Conservation (phyloP, 2,888 invertebrate species). For the Tricholauxania praeusta region DNA sequence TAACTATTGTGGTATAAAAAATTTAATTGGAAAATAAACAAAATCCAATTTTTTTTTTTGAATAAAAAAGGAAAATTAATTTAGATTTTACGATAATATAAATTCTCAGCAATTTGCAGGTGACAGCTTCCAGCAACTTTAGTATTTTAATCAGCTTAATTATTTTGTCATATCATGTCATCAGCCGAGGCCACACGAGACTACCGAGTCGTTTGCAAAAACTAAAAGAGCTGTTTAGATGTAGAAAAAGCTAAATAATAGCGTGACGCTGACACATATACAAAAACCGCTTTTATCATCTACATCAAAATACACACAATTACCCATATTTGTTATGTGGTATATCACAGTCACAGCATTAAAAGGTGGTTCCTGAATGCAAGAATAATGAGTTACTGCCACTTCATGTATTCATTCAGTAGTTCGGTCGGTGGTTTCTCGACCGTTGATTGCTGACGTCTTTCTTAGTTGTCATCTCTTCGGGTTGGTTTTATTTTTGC, state of each 20-base stretch:
- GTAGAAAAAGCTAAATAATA: neutral
- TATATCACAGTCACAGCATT: neutral
- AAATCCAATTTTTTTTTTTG: no score
- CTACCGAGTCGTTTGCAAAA: conserved; percentile 7
- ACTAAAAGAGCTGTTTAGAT: neutral
- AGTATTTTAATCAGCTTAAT: neutral
- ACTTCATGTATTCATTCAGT: neutral
- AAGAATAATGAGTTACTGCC: neutral
- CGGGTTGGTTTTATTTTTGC: neutral
- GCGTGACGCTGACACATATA: neutral
- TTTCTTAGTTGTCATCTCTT: neutral
- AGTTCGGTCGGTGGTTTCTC: no score
- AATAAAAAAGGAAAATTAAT: no score
- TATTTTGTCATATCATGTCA: neutral
- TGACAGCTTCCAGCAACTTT: no score
- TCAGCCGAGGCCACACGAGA: neutral
- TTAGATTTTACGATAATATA: no score
- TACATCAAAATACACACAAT: neutral
- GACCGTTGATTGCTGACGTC: no score
- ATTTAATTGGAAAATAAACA: no score
- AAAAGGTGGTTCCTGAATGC: neutral
- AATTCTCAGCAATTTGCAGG: no score
- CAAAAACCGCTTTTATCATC: neutral
- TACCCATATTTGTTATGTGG: neutral
- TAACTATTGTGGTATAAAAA: no score